Base-by-base conservation (phyloP, 2,888 invertebrate species). In the Pharmacophagus antenor region DNA sequence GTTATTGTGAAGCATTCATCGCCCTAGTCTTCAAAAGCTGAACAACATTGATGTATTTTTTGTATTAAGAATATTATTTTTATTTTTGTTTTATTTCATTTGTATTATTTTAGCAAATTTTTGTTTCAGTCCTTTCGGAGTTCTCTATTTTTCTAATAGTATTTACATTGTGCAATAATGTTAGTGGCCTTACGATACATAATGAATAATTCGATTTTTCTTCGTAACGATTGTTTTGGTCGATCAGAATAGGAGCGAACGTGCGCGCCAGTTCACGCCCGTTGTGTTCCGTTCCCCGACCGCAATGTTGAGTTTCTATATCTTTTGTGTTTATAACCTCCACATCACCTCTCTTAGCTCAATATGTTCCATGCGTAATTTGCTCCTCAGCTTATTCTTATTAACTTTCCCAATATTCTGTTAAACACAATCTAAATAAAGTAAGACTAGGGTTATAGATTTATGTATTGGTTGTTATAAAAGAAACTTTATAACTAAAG, bases 261-360 rank as follows among this genome's bases (percentile, higher is more conserved):
- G 67, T 65, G 70, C 68, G 70, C 74, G 74, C 72, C 71, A 71
- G 73, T 73, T 75, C 70, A 72, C 75, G 75, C 73, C 77, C 73
- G 77, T 68, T 68, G 77, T 81, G 79, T 78, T 81, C 82, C 80
- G 82, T 82, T 81, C 75, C 71, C 64, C 80, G 84, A 77, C 84
- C 84, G 82, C 83, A 80, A 79, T 80, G 75, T 72, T 70, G 72
- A 70, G 72, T 74, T 73, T 77, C 73, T 76, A 74, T 79, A 76
- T 74, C 81, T 80, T 83, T 84, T 84, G 80, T 83, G 75, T 80
- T 80, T 76, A 73, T 84, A 85, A 83, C 84, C 85, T 84, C 83
- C 73, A 75, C 78, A 76, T 80, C 77, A 79, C 80, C 77, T 77
- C 78, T 72, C 67, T 68, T 67, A 71, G 67, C 70, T 73, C 69